Evolutionary conservation across 2,888 invertebrate genomes (phyloP), one percentile per base, ranked within the genome.

Genomic region (Toxonevra muliebris): DNA sequence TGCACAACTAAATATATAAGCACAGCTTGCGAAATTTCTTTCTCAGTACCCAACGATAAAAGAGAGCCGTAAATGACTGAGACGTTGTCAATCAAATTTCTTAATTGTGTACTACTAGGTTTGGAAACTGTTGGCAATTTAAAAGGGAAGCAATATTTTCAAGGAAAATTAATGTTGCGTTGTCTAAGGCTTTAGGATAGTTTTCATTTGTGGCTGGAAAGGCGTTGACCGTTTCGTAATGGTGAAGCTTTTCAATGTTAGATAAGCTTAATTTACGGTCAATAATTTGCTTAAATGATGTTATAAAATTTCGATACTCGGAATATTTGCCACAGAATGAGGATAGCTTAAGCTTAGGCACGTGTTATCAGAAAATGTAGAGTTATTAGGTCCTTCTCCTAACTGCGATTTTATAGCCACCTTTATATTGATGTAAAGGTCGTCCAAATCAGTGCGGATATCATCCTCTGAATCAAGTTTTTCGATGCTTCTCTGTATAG

Each of bases 401-500:
- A 62, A 13, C 17, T 66, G 57, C 40, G 15, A 40, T 30, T 61
- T 54, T 15, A 66, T 54, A 1, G 41, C 50, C 19, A 66, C 9
- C 42, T 66, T 66, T 45, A 50, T 50, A 1, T 13, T 66, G 1
- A 61, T 52, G 42, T 58, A 61, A 3, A 62, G n/a, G 12, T 66
- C 61, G 15, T 61, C 66, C 15, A 61, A 13, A 17, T 66, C 66
- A n/a, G 58, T 19, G 17, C 58, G 17, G 13, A 58, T 17, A 17
- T 19, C n/a, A 40, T 67, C 62, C 1, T 62, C 52, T 3, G 42
- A 1, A 57, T 58, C 62, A 17, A 57, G 4, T 41, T 57, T 58
- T 57, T 66, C 66, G 10, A 66, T 66, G 12, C 50, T 30, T 17
- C 61, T 55, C 41, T 66, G 54, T 12, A 55, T 40, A 13, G 60